Percentiles rank a stretch among this genome's conserved stretches.
Conservation (phyloP, 2,113 vertebrate species). For the Poeciliopsis retropinna region DNA sequence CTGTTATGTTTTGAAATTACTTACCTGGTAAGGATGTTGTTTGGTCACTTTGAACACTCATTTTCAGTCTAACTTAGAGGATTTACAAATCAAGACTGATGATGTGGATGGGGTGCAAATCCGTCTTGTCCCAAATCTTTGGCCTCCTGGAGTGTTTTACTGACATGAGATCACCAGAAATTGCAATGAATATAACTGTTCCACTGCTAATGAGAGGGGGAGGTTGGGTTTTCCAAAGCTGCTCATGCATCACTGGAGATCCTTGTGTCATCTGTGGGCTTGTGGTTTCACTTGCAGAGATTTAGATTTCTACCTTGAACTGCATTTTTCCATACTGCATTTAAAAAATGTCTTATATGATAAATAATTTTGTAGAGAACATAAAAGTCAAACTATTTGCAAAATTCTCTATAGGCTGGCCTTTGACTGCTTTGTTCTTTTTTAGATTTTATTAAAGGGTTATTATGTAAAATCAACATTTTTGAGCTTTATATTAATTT, state of each 20-base stretch:
- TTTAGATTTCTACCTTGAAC: slow-evolving; percentile 53
- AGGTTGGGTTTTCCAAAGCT: slow-evolving; percentile 54
- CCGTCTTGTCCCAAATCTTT: slow-evolving; percentile 14
- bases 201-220: slow-evolving; percentile 64
- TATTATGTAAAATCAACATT: too few relatives aligned
- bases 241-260: slow-evolving; percentile 65
- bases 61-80: not conserved
- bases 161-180: slow-evolving; percentile 56
- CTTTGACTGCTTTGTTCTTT: too few relatives aligned
- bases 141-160: slow-evolving; percentile 56
- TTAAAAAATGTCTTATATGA: slow-evolving; percentile 3
- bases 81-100: slow-evolving; percentile 7
- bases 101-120: slow-evolving; percentile 35
- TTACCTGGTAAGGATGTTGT: not conserved
- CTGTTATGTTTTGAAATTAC: not conserved
- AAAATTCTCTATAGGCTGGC: too few relatives aligned
- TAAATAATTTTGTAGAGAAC: slow-evolving; percentile 6
- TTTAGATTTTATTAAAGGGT: too few relatives aligned
- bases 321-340: slow-evolving; percentile 44
- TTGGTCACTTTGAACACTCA: too few relatives aligned
- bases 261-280: slow-evolving; percentile 56
- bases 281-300: slow-evolving; percentile 44
- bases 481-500: too few relatives aligned
- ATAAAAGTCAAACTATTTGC: not conserved
- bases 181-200: slow-evolving; percentile 53